Evolutionary conservation across 2,888 invertebrate genomes (phyloP), one percentile per base, ranked within the genome.

Genomic region (Aethes cnicana): DNA sequence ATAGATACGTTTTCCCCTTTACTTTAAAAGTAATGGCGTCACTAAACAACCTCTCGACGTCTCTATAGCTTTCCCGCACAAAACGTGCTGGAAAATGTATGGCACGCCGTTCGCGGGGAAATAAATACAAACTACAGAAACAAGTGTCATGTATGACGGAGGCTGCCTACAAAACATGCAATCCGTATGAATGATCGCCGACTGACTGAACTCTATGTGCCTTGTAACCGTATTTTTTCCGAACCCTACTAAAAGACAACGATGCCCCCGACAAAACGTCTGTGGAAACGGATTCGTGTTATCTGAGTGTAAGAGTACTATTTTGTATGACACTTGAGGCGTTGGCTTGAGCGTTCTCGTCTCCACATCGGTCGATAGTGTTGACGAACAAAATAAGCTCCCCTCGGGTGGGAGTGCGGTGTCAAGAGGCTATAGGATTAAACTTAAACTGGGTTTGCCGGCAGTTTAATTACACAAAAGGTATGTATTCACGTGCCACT

Each of bases 351-450:
- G 72, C 71, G 72, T 74, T 80, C 81, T 82, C 79, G 77, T 78
- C 77, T 80, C 77, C 70, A 77, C 79, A 75, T 80, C 76, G 82
- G 80, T 87, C 85, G 84, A 87, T 82, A 86, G 84, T 83, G 85
- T 86, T 85, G 85, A 84, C 84, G 84, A 83, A 87, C 85, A 84
- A 85, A 87, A 89, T 88, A 88, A 86, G 81, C 85, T 84, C 79
- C 83, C 83, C 82, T 75, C 62, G 73, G 69, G 77, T 70, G 77
- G 76, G 77, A 79, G 84, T 77, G 83, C 75, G 84, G 84, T 85
- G 87, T 89, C 88, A 89, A 88, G 87, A 87, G 86, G 88, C 85
- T 86, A 85, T 83, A 85, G 85, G 87, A 89, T 88, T 88, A 86
- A 87, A 88, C 87, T 87, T 84, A 84, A 85, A 88, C 85, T 83